Base-by-base conservation (phyloP, 2,888 invertebrate species). In the Polyommatus icarus region DNA sequence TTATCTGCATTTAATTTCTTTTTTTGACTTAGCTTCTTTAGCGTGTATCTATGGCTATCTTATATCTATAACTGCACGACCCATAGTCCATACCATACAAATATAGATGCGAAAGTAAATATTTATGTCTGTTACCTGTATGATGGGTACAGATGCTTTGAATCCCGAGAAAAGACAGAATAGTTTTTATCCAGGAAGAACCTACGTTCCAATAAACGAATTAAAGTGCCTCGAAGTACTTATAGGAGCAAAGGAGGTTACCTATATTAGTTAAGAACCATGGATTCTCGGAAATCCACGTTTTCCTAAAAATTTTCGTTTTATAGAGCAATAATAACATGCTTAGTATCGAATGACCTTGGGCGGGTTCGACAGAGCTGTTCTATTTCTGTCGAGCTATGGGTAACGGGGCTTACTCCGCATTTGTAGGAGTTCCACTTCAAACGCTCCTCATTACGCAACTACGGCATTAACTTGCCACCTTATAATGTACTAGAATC, bases 371-470 rank as follows among this genome's bases (percentile, higher is more conserved):
- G 12, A 72, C 72, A 24, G 46, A 20, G n/a, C 73, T 40, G 50
- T 46, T 75, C 75, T 75, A 75, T 75, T 75, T 75, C 29, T 24
- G 54, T 54, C 46, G 12, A 29, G 18, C 20, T 20, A 40, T 75
- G 75, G 54, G 54, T 54, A 54, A 54, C 18, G 15, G 50, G 24
- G 75, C 50, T 75, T 75, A 50, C 54, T 29, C 1, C 50, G 75
- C 75, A 75, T 75, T 75, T 75, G 54, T 75, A 75, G 1, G 75
- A 75, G 50, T 75, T 75, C 75, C 75, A 72, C 36, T 72, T 72
- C 36, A 40, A 72, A 72, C 72, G 40, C 20, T 72, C 29, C 67
- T 67, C 67, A 32, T 67, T 67, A 67, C 67, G 29, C 67, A 61
- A 61, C 20, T 15, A 29, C 29, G 10, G 59, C 59, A 61, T 67